A percentile compares a stretch with the other conserved stretches of the same genome.
Conservation (phyloP, 2,113 vertebrate genomes). For the Hoplias malabaricus region DNA sequence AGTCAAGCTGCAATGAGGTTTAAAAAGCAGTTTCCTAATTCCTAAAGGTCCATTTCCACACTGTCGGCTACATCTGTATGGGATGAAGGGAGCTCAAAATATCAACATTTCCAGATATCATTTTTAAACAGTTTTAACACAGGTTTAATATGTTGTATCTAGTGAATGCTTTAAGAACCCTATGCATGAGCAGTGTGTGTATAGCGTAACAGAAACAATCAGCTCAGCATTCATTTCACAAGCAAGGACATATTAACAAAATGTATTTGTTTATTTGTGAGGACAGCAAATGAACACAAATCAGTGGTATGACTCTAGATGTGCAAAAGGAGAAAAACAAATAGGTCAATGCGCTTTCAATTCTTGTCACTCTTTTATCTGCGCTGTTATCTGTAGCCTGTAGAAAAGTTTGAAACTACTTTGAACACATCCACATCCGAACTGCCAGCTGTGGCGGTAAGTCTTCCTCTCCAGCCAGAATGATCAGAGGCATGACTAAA, state of each 20-base stretch:
- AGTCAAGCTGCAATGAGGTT: constrained; percentile 1
- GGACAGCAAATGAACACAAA: background rate
- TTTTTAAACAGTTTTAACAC: background rate
- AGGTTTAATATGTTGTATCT: background rate
- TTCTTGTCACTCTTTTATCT: background rate
- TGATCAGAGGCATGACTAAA: background rate
- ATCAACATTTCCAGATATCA: background rate
- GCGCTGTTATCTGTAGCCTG: background rate
- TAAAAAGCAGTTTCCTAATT: background rate
- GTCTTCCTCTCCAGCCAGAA: background rate
- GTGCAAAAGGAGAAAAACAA: background rate
- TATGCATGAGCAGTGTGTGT: background rate
- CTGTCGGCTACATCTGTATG: background rate
- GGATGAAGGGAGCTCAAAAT: background rate
- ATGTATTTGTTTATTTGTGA: background rate
- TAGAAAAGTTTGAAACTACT: background rate
- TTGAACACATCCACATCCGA: background rate
- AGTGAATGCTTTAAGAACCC: background rate
- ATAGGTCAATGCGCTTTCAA: background rate
- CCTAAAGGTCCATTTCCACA: background rate
- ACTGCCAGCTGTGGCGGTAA: background rate
- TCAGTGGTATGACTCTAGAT: background rate
- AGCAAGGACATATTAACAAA: no score
- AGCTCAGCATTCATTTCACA: background rate
- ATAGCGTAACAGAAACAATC: background rate